phyloP scores from a whole-genome alignment of 2,888 invertebrate species.

The Sarcophaga carnaria region DNA sequence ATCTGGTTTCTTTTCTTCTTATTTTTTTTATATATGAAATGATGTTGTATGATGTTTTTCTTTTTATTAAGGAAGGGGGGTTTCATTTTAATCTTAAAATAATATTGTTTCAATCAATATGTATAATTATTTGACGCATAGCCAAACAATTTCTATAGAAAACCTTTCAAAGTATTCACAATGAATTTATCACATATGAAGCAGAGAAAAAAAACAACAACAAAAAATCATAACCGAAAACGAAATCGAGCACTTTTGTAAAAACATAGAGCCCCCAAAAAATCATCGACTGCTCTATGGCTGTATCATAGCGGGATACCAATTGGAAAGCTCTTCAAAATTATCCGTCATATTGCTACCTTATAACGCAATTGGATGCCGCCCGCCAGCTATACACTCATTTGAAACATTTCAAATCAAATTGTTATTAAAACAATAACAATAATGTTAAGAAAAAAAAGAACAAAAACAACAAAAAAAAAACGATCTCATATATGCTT shows the following conservation, averaged over 20 bases:
- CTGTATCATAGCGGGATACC: constrained; percentile 58
- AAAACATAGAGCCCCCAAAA: background rate
- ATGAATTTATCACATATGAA: constrained; percentile 7
- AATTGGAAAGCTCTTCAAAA: constrained; percentile 72
- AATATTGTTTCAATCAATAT: constrained; percentile 49
- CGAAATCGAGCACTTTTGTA: background rate
- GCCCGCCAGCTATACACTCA: constrained; percentile 47
- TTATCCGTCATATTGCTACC: constrained; percentile 78
- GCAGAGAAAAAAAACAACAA: constrained; percentile 1
- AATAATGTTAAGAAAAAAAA: background rate
- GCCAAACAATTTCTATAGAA: constrained; percentile 38
- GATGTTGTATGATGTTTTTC: background rate
- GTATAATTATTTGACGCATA: constrained; percentile 46
- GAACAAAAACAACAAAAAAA: too few species aligned
- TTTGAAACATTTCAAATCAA: constrained; percentile 61
- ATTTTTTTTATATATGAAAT: background rate
- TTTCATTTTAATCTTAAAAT: constrained; percentile 22
- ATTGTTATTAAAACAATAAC: constrained; percentile 51
- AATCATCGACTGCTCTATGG: constrained; percentile 1
- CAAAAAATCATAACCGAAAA: background rate
- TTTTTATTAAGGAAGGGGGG: background rate
- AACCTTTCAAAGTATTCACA: background rate
- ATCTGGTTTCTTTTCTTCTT: background rate
- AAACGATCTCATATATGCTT: background rate
- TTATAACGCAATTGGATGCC: constrained; percentile 73